These are phyloP conservation scores for Otus sunia DNA, from an alignment of 2,113 vertebrate species.

Conservation along the genomic window DNA sequence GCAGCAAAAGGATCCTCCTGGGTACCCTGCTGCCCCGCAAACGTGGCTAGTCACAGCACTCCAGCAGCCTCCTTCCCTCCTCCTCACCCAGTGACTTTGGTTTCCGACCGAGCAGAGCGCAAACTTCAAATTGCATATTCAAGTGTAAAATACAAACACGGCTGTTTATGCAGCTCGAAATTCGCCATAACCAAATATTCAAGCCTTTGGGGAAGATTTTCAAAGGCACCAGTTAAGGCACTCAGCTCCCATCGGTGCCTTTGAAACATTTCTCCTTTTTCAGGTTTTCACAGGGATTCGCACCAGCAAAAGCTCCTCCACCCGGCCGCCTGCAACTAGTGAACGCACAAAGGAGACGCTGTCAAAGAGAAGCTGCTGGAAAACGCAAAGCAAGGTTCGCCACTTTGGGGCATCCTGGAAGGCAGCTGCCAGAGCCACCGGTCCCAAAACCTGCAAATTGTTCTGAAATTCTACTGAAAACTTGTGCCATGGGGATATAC, in stretches of 20 bases:
- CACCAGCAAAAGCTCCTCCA: constrained; percentile 38
- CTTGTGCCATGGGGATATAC: accelerated
- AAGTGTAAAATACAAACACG: not conserved
- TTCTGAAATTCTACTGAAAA: not conserved
- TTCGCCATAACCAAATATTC: constrained; percentile 1
- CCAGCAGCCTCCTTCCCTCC: accelerated
- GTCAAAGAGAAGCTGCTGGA: constrained; percentile 45
- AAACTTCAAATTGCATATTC: not conserved
- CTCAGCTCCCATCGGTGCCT: not conserved
- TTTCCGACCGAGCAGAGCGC: not conserved
- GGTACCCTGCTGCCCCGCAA: accelerated
- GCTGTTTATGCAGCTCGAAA: constrained; percentile 18
- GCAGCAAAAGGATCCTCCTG: not conserved
- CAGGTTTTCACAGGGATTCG: not conserved
- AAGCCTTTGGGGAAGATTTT: constrained; percentile 31
- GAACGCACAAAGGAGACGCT: not conserved
- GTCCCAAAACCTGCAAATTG: not conserved
- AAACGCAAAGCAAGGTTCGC: not conserved
- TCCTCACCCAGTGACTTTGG: accelerated
- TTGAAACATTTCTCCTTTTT: constrained; percentile 3
- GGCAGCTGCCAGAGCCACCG: not conserved
- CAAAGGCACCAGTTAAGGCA: not conserved
- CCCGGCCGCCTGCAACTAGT: not conserved
- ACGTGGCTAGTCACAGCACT: accelerated
- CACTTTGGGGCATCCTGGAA: not conserved